These are phyloP conservation scores for Epinephelus awoara DNA, from an alignment of 2,797 vertebrate genomes.

Conservation along the genomic window DNA sequence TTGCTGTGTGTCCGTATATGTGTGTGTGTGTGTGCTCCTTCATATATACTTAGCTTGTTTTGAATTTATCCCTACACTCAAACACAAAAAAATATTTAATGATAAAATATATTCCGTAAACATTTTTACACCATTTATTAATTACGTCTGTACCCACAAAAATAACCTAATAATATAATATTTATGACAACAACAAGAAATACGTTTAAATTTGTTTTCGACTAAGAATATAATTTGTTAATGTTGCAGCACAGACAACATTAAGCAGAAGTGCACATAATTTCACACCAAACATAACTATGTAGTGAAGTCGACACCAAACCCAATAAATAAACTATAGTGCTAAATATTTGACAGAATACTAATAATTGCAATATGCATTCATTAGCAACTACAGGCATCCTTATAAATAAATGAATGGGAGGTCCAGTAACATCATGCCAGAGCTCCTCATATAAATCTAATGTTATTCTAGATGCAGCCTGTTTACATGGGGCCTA, in stretches of 20 bases:
- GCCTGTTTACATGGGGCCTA: conserved; percentile 67
- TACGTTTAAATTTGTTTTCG: conserved; percentile 34
- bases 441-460: conserved; percentile 55
- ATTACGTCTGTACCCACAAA: conserved; percentile 9
- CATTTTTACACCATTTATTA: conserved; percentile 6
- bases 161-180: conserved; percentile 8
- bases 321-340: conserved; percentile 64
- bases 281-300: conserved; percentile 44
- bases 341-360: conserved; percentile 74
- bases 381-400: conserved; percentile 61
- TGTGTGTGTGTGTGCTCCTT: conserved; percentile 1
- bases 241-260: conserved; percentile 28
- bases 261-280: conserved; percentile 38
- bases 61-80: background rate
- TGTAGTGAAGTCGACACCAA: conserved; percentile 43
- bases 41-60: conserved; percentile 15
- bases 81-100: background rate
- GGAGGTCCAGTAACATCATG: conserved; percentile 57
- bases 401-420: conserved; percentile 72
- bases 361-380: conserved; percentile 66
- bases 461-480: conserved; percentile 60
- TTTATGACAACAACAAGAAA: conserved; percentile 17
- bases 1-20: conserved; percentile 27
- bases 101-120: background rate
- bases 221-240: conserved; percentile 42